Base-by-base conservation (phyloP, 2,797 vertebrate genomes). In the Phoxinus dragarum region DNA sequence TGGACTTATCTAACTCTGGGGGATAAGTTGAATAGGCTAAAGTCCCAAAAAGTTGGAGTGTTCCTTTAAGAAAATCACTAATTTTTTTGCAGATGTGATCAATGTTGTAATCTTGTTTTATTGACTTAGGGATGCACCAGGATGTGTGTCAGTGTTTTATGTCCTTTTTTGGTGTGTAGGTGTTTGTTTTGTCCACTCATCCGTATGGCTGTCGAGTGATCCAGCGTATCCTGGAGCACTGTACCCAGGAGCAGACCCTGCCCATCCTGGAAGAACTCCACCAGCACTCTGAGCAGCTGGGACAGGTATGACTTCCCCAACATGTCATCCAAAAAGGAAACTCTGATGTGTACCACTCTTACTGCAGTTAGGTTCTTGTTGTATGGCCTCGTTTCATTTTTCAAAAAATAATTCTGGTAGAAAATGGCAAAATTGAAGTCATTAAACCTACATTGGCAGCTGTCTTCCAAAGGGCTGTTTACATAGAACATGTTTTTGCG, bases 201-300 rank as follows among this genome's bases (percentile, higher is more conserved):
- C 98, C 98, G 0, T 99, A 99, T 2, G 98, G 98, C 90, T 99
- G 98, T 93, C 96, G 98, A 94, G 98, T 99, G 31, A 99, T 99
- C 90, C 98, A 99, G 89, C 97, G 98, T 89, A 99, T 99, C 90
- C 93, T 99, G 91, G 98, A 99, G 88, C 98, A 99, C 90, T 99
- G 98, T 89, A 99, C 98, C 71, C 96, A 97, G 89, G 98, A 99
- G 90, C 98, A 99, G 93, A 99, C 98, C 16, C 92, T 98, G 89
- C 97, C 98, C 34, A 96, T 99, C 91, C 91, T 99, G 86, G 98
- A 99, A 82, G 98, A 99, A 82, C 93, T 99, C 68, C 98, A 99
- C 93, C 98, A 99, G 89, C 97, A 98, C 91, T 99, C 98, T 11
- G 98, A 99, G 84, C 98, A 99, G 92, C 94, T 99, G 78, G 98